These are phyloP conservation scores for Epirrhoe tristata DNA, from an alignment of 2,888 invertebrate species.

Conservation along the genomic window DNA sequence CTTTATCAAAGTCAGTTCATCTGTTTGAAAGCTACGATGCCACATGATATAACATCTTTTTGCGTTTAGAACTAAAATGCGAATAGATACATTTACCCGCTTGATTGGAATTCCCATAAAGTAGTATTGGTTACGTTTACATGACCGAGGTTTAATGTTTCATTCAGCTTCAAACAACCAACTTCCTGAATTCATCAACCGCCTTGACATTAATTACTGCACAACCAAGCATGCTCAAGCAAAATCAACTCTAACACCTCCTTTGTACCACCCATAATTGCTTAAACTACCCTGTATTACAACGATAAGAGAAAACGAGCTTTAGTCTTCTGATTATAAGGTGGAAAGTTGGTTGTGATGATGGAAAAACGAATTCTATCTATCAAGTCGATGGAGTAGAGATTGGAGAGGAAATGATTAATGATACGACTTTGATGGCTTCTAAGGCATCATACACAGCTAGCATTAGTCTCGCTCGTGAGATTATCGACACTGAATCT, in stretches of 20 bases:
- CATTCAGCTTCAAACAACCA: slow-evolving; percentile 26
- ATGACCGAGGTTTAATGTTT: slow-evolving; percentile 12
- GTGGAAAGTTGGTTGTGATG: slow-evolving; percentile 3
- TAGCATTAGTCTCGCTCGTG: slow-evolving; percentile 1
- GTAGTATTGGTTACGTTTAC: slow-evolving; percentile 1
- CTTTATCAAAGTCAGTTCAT: no score
- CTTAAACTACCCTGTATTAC: not conserved
- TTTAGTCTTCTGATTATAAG: not conserved
- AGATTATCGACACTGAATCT: not conserved
- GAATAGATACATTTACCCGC: no score
- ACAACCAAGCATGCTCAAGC: not conserved
- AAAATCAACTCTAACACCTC: slow-evolving; percentile 6
- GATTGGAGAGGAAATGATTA: slow-evolving; percentile 36
- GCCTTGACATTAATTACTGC: slow-evolving; percentile 35
- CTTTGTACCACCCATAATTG: slow-evolving; percentile 4
- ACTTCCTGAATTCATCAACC: slow-evolving; percentile 35
- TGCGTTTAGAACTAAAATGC: no score
- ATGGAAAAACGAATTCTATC: slow-evolving; percentile 16
- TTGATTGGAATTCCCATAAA: no score
- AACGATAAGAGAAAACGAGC: not conserved
- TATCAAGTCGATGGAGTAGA: slow-evolving; percentile 26
- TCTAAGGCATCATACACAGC: slow-evolving; percentile 10
- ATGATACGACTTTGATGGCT: slow-evolving; percentile 35
- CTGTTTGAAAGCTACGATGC: no score
- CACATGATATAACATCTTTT: no score